Percentiles rank a stretch among this genome's conserved stretches.
phyloP scores from a whole-genome alignment of 2,888 invertebrate genomes.

The Carabus problematicus region DNA sequence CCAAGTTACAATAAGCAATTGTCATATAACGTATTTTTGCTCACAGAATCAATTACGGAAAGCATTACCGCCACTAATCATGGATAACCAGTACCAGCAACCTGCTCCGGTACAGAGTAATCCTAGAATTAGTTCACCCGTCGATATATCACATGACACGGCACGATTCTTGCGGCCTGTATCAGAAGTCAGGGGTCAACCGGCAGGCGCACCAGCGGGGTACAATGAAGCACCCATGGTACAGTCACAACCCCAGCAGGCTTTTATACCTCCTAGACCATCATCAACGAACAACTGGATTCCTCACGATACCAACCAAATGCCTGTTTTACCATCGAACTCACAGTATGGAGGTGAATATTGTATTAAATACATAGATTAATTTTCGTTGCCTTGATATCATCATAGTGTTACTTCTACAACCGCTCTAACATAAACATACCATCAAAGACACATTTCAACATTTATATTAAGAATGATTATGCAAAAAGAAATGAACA shows the following conservation, averaged over 20 bases:
- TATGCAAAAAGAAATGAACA: neutral
- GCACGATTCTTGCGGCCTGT: constrained; percentile 45
- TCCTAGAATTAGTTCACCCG: constrained; percentile 15
- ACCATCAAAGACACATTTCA: too few species aligned
- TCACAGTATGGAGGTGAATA: constrained; percentile 52
- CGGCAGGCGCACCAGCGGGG: constrained; percentile 44
- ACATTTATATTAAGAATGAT: too few species aligned
- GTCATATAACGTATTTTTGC: constrained; percentile 4
- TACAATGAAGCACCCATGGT: constrained; percentile 57
- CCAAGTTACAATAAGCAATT: too few species aligned
- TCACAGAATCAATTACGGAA: constrained; percentile 36
- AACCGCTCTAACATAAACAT: too few species aligned
- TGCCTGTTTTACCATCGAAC: constrained; percentile 49
- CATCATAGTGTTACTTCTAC: too few species aligned
- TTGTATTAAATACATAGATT: too few species aligned
- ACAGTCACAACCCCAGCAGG: constrained; percentile 50
- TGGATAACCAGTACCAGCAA: constrained; percentile 20
- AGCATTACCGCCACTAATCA: constrained; percentile 24
- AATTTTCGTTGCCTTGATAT: too few species aligned
- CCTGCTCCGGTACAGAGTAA: constrained; percentile 21
- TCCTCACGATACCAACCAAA: constrained; percentile 52
- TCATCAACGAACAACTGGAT: constrained; percentile 50
- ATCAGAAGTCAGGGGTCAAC: constrained; percentile 33
- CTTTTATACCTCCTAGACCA: constrained; percentile 35
- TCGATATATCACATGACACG: constrained; percentile 25